Conservation (phyloP, 2,113 vertebrate species). For the Melanerpes formicivorus region DNA sequence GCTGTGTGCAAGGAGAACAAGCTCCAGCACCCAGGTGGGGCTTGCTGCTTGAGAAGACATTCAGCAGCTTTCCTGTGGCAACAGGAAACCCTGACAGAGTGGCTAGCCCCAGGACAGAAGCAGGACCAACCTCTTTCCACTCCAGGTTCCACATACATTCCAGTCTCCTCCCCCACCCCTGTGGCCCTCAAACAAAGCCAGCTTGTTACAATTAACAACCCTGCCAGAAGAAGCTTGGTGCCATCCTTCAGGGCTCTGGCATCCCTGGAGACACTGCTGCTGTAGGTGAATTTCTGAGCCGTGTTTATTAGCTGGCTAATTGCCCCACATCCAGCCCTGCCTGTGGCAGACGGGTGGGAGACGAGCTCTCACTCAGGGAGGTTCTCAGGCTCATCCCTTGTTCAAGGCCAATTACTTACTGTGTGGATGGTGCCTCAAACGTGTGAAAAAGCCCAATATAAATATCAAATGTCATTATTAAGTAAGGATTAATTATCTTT, state of each 20-base stretch:
- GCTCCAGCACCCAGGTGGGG: background rate
- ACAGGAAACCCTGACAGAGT: background rate
- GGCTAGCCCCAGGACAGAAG: background rate
- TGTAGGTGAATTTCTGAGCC: background rate
- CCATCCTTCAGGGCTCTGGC: background rate
- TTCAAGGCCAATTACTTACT: slow-evolving; percentile 6
- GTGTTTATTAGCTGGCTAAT: background rate
- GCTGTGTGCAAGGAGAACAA: background rate
- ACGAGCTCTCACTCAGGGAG: background rate
- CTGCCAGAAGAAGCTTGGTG: background rate
- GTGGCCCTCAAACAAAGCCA: background rate
- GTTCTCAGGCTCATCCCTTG: background rate
- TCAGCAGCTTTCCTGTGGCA: background rate
- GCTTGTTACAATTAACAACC: rapidly evolving
- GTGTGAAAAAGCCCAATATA: background rate
- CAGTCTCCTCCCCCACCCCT: background rate
- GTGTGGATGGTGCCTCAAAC: background rate
- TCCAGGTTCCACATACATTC: background rate
- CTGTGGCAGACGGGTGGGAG: background rate
- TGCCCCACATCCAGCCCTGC: background rate
- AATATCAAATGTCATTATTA: slow-evolving; percentile 38
- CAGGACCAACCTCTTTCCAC: background rate
- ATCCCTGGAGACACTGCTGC: background rate
- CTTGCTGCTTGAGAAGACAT: background rate
- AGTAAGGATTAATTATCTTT: slow-evolving; percentile 48